These are phyloP conservation scores for Lucilia sericata DNA, from an alignment of 1,140 invertebrate genomes.

Conservation along the genomic window DNA sequence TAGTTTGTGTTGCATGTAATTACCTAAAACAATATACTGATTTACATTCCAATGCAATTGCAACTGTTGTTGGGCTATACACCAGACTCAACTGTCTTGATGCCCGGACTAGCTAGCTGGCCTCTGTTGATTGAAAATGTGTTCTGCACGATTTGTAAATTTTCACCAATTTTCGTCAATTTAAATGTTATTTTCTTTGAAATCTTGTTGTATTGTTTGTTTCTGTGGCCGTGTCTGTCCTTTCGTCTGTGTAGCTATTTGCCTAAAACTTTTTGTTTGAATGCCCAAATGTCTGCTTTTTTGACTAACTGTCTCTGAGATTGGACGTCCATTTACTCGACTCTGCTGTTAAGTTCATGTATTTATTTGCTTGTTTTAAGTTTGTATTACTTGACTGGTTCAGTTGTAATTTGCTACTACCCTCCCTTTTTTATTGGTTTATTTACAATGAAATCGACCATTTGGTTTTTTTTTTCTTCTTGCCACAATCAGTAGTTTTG, in stretches of 20 bases:
- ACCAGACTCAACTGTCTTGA: background rate
- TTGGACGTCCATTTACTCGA: background rate
- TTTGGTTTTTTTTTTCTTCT: constrained; percentile 17
- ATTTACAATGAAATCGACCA: constrained; percentile 39
- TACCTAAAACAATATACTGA: constrained; percentile 53
- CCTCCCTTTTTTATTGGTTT: constrained; percentile 40
- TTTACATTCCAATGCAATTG: constrained; percentile 67
- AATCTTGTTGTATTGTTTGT: constrained; percentile 37
- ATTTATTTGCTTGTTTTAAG: background rate
- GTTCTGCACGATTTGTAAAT: constrained; percentile 48
- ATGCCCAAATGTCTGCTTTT: constrained; percentile 21
- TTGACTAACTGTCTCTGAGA: constrained; percentile 28
- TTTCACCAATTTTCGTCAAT: constrained; percentile 46
- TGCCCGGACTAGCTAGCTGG: background rate
- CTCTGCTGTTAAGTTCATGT: background rate
- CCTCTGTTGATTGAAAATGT: constrained; percentile 40
- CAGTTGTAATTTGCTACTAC: constrained; percentile 12
- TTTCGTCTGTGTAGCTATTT: background rate
- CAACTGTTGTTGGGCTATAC: constrained; percentile 59
- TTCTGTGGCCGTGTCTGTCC: background rate
- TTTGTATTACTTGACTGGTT: background rate
- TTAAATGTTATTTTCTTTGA: constrained; percentile 44
- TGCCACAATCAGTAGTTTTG: constrained; percentile 40
- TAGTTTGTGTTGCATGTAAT: constrained; percentile 53
- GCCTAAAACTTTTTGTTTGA: background rate